These are phyloP conservation scores for Drosophila bocki DNA, from an alignment of 1,140 invertebrate genomes.

Conservation along the genomic window DNA sequence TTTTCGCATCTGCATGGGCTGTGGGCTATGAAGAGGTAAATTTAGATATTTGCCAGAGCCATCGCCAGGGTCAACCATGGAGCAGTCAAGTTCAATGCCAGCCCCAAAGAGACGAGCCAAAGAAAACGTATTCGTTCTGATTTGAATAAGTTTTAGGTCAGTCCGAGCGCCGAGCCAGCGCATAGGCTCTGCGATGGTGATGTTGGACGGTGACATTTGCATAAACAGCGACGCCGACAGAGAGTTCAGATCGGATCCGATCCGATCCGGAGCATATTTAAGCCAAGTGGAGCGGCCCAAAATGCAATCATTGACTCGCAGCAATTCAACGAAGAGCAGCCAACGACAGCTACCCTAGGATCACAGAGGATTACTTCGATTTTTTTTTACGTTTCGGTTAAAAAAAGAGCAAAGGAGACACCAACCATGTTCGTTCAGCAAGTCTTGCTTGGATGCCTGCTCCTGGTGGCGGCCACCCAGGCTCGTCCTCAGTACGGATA, in stretches of 20 bases:
- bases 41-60: conserved; percentile 44
- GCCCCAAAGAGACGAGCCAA: conserved; percentile 16
- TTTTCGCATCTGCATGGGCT: conserved; percentile 17
- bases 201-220: conserved; percentile 45
- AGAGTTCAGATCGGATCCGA: conserved; percentile 1
- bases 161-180: neutral
- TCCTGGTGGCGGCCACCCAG: conserved; percentile 44
- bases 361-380: conserved; percentile 18
- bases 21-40: conserved; percentile 12
- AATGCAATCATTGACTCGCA: conserved; percentile 77
- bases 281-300: conserved; percentile 73
- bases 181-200: conserved; percentile 25
- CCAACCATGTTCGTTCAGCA: conserved; percentile 21
- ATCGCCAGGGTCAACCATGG: conserved; percentile 22
- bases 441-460: conserved; percentile 37
- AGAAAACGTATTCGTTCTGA: conserved; percentile 54
- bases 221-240: conserved; percentile 69
- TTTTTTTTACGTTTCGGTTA: neutral
- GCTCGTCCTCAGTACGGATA: conserved; percentile 79
- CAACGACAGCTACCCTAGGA: conserved; percentile 21
- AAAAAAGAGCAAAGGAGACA: neutral
- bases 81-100: conserved; percentile 76
- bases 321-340: conserved; percentile 42
- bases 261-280: conserved; percentile 65
- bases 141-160: conserved; percentile 81